These are phyloP conservation scores for Geodia barretti DNA, from an alignment of 37 sponge, comb jelly and placozoan genomes.

Conservation along the genomic window DNA sequence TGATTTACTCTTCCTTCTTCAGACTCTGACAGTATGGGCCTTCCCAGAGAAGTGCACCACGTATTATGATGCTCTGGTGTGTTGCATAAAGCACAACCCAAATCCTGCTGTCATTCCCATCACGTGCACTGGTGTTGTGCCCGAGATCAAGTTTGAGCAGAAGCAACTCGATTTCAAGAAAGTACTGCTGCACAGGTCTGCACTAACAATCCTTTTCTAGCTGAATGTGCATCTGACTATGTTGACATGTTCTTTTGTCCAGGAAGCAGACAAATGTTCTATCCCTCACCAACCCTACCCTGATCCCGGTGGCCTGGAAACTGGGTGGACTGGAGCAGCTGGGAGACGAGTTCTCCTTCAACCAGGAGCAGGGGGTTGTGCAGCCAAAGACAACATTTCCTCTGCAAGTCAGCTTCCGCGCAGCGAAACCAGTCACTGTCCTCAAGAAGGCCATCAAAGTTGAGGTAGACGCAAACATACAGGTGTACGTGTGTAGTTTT, in stretches of 20 bases:
- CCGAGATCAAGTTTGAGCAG: constrained; percentile 90
- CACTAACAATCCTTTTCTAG: not conserved
- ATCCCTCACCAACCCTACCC: constrained; percentile 79
- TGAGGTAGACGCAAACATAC: constrained; percentile 62
- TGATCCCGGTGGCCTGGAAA: constrained; percentile 95
- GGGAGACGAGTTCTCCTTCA: constrained; percentile 95
- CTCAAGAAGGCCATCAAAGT: constrained; percentile 86
- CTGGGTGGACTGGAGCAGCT: constrained; percentile 84
- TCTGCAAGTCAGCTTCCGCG: constrained; percentile 86
- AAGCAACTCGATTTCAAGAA: constrained; percentile 91
- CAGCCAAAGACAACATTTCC: constrained; percentile 88
- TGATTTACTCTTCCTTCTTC: not conserved
- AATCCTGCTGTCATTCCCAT: constrained; percentile 82
- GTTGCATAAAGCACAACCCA: constrained; percentile 91
- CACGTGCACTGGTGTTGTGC: constrained; percentile 84
- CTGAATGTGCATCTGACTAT: too few species aligned
- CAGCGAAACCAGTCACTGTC: constrained; percentile 76
- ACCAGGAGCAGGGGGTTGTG: constrained; percentile 90
- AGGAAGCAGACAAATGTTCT: constrained; percentile 87
- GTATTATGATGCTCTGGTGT: constrained; percentile 84
- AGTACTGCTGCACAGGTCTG: constrained; percentile 85
- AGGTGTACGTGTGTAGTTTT: not conserved
- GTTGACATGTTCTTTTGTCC: too few species aligned
- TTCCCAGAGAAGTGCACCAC: constrained; percentile 77
- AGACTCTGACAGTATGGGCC: constrained; percentile 91